Conservation (phyloP, 2,113 vertebrate species). For the Cacatua alba region DNA sequence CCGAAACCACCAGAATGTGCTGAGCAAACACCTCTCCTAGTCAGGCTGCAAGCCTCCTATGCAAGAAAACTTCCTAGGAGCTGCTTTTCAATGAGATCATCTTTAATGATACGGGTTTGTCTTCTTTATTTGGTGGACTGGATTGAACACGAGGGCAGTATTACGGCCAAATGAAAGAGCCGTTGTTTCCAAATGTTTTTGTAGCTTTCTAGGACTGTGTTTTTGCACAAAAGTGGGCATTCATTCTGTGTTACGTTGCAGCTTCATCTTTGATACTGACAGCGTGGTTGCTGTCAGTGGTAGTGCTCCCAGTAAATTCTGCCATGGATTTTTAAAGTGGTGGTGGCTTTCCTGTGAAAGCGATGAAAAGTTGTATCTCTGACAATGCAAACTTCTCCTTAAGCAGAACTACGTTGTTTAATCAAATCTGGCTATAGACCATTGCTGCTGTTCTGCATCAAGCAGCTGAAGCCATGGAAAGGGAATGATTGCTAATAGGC, state of each 20-base stretch:
- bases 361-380: background rate
- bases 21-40: background rate
- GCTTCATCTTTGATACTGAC: background rate
- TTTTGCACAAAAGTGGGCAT: background rate
- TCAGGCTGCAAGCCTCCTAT: background rate
- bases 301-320: background rate
- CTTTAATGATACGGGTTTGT: background rate
- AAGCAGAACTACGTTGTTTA: background rate
- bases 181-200: background rate
- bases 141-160: background rate
- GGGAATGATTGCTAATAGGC: background rate
- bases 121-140: conserved; percentile 4
- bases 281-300: background rate
- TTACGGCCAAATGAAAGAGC: conserved; percentile 21
- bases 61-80: background rate
- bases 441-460: background rate
- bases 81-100: conserved; percentile 2
- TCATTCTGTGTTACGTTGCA: background rate
- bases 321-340: background rate
- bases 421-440: background rate
- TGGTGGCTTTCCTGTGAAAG: background rate
- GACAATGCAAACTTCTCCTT: background rate
- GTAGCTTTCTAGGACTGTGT: background rate
- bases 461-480: background rate
- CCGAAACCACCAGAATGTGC: conserved; percentile 16